Evolutionary conservation across 2,888 invertebrate species (phyloP).

Genomic region (Tenthredo mesomela): DNA sequence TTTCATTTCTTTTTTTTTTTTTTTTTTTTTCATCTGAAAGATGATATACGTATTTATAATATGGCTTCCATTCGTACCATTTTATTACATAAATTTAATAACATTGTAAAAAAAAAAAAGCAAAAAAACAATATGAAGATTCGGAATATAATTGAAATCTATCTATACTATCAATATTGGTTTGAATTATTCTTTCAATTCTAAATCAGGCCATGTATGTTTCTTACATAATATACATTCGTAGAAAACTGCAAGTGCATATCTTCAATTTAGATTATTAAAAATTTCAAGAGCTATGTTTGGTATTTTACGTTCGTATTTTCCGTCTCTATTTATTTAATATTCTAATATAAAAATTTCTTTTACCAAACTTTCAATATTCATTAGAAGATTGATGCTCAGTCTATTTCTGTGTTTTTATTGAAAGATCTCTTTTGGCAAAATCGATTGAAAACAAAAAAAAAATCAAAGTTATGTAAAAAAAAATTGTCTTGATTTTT

Average conservation of each 20-base stretch:
- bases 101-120: not conserved
- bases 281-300: not conserved
- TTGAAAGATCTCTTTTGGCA: too few species aligned
- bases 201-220: not conserved
- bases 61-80: conserved; percentile 6
- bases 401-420: too few species aligned
- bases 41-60: conserved; percentile 7
- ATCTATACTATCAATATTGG: not conserved
- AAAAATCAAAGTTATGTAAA: too few species aligned
- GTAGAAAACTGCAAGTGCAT: not conserved
- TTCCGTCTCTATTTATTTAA: not conserved
- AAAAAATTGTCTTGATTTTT: not conserved
- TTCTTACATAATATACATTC: not conserved
- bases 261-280: not conserved
- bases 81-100: not conserved
- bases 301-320: not conserved
- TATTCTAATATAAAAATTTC: not conserved
- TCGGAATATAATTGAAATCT: not conserved
- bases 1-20: not conserved
- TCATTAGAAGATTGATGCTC: not conserved
- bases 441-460: not conserved
- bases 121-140: too few species aligned
- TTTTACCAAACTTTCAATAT: not conserved
- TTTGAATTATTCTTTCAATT: not conserved
- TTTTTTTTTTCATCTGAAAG: not conserved